A percentile compares a stretch with the other conserved stretches of the same genome.
Evolutionary conservation across 2,797 vertebrate genomes (phyloP).

Genomic region (Acipenser oxyrinchus): DNA sequence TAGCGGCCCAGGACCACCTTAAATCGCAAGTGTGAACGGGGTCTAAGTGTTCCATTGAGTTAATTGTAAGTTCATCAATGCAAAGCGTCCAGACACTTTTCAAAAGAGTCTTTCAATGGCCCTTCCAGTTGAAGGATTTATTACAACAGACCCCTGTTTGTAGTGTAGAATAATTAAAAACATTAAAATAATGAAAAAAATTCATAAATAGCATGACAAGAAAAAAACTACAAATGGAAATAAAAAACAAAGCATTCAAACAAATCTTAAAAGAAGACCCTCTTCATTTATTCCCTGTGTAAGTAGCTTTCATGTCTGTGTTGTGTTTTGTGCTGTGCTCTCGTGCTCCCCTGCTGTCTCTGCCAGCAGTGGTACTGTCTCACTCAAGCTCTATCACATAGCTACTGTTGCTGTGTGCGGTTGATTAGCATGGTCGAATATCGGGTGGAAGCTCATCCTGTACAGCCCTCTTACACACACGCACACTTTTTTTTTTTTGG

Average conservation of each 20-base stretch:
- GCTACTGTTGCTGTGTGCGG: slow-evolving; percentile 20
- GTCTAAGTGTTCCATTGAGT: too few species aligned
- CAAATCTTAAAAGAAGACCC: too few species aligned
- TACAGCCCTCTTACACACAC: slow-evolving; percentile 17
- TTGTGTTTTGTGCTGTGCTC: background rate
- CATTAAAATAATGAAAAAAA: background rate
- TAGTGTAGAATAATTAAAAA: background rate
- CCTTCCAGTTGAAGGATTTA: background rate
- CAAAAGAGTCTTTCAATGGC: background rate
- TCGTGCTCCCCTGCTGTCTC: slow-evolving; percentile 2
- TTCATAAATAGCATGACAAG: too few species aligned
- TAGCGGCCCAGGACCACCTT: too few species aligned
- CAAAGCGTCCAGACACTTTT: too few species aligned
- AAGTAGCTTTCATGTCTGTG: background rate
- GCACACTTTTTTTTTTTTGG: background rate
- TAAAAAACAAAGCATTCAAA: too few species aligned
- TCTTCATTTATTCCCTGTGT: background rate
- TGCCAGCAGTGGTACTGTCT: slow-evolving; percentile 8
- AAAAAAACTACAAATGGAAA: too few species aligned
- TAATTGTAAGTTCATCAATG: too few species aligned
- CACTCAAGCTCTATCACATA: background rate
- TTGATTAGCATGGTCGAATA: slow-evolving; percentile 39
- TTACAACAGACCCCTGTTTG: background rate
- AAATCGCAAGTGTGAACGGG: too few species aligned
- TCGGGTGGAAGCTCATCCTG: slow-evolving; percentile 20